Evolutionary conservation across 2,797 vertebrate species (phyloP).

Genomic region (Morelia viridis): DNA sequence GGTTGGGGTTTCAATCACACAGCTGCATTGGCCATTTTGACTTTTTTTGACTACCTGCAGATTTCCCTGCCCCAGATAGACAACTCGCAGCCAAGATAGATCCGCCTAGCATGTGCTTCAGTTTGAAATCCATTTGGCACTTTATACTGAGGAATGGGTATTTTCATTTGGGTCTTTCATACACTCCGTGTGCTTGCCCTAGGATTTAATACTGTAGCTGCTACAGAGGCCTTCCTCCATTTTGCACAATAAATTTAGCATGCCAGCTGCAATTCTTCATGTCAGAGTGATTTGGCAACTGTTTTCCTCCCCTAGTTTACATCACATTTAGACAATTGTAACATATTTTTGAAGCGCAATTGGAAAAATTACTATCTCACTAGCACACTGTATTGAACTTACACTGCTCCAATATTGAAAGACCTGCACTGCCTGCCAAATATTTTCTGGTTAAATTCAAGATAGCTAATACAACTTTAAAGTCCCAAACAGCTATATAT

Average conservation of each 20-base stretch:
- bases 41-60: not conserved
- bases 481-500: not conserved
- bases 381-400: not conserved
- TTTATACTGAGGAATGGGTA: not conserved
- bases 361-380: not conserved
- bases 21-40: not conserved
- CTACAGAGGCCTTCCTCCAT: not conserved
- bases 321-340: not conserved
- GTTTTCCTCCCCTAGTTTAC: not conserved
- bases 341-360: not conserved
- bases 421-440: not conserved
- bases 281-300: not conserved
- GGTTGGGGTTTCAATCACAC: not conserved
- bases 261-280: not conserved
- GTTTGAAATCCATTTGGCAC: not conserved
- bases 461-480: not conserved
- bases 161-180: not conserved
- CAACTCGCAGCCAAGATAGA: not conserved
- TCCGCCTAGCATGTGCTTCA: not conserved
- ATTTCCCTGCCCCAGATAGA: not conserved
- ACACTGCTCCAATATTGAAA: not conserved
- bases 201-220: not conserved
- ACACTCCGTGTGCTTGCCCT: not conserved
- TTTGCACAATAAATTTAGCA: not conserved
- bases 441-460: not conserved